These are phyloP conservation scores for Tragelaphus buxtoni DNA, from an alignment of 2,113 vertebrate genomes.

Conservation along the genomic window DNA sequence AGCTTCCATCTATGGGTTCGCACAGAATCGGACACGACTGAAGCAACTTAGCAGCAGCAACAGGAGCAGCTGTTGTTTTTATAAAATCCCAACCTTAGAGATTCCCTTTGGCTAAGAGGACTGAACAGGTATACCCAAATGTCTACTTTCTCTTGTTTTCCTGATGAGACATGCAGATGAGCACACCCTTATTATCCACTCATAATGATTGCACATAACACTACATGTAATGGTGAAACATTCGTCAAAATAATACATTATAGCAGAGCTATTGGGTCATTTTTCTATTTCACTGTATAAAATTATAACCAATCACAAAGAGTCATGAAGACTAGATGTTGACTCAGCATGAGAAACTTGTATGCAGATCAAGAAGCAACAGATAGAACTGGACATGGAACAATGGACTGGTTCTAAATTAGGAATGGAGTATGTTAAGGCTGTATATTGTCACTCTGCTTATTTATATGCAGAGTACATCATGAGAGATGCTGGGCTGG, in stretches of 20 bases:
- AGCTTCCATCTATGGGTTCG: too few relatives aligned
- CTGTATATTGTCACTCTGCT: background rate
- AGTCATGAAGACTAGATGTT: background rate
- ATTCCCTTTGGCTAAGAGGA: background rate
- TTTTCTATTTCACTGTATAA: background rate
- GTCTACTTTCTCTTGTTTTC: background rate
- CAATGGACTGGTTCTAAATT: background rate
- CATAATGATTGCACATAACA: background rate
- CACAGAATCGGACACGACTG: too few relatives aligned
- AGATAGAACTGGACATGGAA: background rate
- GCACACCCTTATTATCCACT: background rate
- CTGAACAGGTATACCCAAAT: background rate
- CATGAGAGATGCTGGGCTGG: background rate
- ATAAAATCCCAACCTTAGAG: background rate
- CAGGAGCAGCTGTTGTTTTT: background rate
- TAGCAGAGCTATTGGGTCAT: background rate
- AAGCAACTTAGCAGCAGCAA: too few relatives aligned
- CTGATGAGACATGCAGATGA: background rate
- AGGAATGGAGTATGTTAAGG: background rate
- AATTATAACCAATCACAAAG: background rate
- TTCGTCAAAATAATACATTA: background rate
- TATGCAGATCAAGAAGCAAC: background rate
- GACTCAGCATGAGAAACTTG: background rate
- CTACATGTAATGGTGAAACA: background rate
- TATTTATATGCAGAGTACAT: background rate